These are phyloP conservation scores for Habropoda laboriosa DNA, from an alignment of 1,140 invertebrate genomes.

Conservation along the genomic window DNA sequence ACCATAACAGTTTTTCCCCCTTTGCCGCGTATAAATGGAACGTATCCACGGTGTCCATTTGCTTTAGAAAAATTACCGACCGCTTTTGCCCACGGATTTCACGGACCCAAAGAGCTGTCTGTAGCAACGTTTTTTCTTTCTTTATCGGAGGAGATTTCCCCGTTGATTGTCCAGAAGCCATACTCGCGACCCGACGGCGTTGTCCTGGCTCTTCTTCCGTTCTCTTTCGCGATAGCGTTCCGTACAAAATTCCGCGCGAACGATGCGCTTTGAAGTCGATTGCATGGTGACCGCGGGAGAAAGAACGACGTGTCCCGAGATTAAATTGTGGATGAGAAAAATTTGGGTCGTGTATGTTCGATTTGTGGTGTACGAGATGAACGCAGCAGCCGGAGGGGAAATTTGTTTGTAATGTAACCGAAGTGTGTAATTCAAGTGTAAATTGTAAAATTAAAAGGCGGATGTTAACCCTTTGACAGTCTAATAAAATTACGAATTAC, in stretches of 20 bases:
- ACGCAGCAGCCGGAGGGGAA: too few species aligned
- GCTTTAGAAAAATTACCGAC: slow-evolving; percentile 13
- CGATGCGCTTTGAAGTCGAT: neutral
- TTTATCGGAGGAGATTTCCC: neutral
- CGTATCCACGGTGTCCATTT: slow-evolving; percentile 2
- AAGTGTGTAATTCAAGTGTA: too few species aligned
- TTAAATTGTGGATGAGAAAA: neutral
- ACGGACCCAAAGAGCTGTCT: too few species aligned
- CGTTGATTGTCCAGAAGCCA: neutral
- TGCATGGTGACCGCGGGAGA: neutral
- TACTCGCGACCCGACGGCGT: too few species aligned
- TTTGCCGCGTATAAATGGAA: slow-evolving; percentile 49
- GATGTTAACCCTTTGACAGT: too few species aligned
- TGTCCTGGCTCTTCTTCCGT: too few species aligned
- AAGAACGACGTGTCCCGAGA: neutral
- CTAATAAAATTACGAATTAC: too few species aligned
- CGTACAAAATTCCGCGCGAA: too few species aligned
- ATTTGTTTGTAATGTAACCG: too few species aligned
- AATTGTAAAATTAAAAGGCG: too few species aligned
- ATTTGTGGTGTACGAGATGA: neutral
- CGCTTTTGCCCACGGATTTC: neutral
- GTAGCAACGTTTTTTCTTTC: neutral
- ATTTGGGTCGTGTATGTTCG: neutral
- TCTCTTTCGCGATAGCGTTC: too few species aligned
- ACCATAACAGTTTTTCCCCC: slow-evolving; percentile 57